A percentile compares a stretch with the other conserved stretches of the same genome.
phyloP scores from a whole-genome alignment of 2,888 invertebrate genomes.

The Melolontha melolontha region DNA sequence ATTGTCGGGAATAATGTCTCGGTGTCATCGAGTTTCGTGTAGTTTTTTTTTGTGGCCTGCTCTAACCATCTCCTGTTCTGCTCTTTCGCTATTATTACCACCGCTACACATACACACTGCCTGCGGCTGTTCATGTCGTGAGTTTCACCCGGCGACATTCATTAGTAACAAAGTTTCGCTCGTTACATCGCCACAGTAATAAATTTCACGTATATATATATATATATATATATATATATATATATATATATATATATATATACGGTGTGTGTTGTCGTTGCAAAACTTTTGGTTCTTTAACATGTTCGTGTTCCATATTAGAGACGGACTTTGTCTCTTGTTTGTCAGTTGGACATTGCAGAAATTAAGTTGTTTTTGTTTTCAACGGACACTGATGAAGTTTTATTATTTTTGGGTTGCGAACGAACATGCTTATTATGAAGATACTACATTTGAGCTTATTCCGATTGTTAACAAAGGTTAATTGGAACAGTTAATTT shows the following conservation, averaged over 20 bases:
- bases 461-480: too few relatives aligned
- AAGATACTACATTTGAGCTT: too few relatives aligned
- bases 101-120: constrained; percentile 19
- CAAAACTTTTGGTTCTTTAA: constrained; percentile 31
- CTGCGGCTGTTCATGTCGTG: constrained; percentile 24
- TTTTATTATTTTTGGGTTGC: constrained; percentile 7
- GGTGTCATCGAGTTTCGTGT: constrained; percentile 36
- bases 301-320: constrained; percentile 12
- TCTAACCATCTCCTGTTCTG: not conserved
- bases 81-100: constrained; percentile 18
- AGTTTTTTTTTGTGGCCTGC: constrained; percentile 24
- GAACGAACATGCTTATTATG: not conserved
- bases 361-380: constrained; percentile 16
- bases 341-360: constrained; percentile 24
- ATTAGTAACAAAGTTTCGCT: constrained; percentile 51
- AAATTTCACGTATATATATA: constrained; percentile 47
- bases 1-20: constrained; percentile 39
- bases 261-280: constrained; percentile 15
- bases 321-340: constrained; percentile 7
- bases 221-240: constrained; percentile 13
- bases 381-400: constrained; percentile 3
- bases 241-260: not conserved
- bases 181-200: constrained; percentile 47
- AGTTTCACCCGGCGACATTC: constrained; percentile 33
- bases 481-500: not conserved